These are phyloP conservation scores for Caranx ignobilis DNA, from an alignment of 2,113 vertebrate species.

Conservation along the genomic window DNA sequence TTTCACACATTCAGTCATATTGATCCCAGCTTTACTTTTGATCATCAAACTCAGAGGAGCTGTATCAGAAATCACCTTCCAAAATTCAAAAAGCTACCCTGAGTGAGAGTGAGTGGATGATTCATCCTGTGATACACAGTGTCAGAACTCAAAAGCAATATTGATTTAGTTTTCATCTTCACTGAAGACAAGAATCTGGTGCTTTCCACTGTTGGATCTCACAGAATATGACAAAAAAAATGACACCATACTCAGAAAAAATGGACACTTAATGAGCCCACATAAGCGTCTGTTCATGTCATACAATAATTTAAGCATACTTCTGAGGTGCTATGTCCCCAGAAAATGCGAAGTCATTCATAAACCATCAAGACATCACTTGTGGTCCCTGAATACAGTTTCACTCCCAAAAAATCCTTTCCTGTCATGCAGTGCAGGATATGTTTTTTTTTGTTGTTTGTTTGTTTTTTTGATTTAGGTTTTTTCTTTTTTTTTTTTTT, in stretches of 20 bases:
- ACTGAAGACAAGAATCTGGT: conserved; percentile 18
- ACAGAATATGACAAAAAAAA: background rate
- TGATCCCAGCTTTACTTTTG: background rate
- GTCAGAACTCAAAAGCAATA: conserved; percentile 35
- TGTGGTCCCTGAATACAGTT: conserved; percentile 8
- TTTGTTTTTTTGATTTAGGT: too few relatives aligned
- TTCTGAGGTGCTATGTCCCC: conserved; percentile 9
- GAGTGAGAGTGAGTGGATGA: conserved; percentile 7
- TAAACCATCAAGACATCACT: conserved; percentile 18
- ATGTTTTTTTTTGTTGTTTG: background rate
- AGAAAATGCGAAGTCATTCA: conserved; percentile 28
- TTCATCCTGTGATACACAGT: conserved; percentile 9
- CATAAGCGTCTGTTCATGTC: conserved; percentile 12
- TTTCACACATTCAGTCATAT: background rate
- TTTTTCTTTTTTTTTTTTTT: background rate
- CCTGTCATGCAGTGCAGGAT: conserved; percentile 14
- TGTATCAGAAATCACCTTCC: conserved; percentile 2
- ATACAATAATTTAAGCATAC: background rate
- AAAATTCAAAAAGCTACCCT: conserved; percentile 4
- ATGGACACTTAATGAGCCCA: conserved; percentile 3
- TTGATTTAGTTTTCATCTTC: conserved; percentile 36
- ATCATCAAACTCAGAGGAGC: conserved; percentile 2
- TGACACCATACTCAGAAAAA: background rate
- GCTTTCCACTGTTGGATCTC: conserved; percentile 3
- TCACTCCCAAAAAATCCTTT: conserved; percentile 1